phyloP scores from a whole-genome alignment of 1,140 invertebrate species.

The Lordiphosa collinella region DNA sequence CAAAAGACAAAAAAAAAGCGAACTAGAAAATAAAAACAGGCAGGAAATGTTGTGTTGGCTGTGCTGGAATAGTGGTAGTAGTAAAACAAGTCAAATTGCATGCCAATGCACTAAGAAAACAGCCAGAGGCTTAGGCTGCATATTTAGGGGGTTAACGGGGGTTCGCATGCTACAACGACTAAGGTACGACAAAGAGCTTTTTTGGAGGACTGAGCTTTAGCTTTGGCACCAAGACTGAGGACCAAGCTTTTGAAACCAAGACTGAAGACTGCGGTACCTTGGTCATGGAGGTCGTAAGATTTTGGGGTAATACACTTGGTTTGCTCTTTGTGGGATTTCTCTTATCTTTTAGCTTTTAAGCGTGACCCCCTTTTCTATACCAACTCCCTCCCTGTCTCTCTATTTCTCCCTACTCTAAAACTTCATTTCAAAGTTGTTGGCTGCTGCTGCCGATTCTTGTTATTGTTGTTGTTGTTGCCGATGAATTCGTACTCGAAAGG shows the following conservation, averaged over 20 bases:
- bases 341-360: not conserved
- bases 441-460: conserved; percentile 10
- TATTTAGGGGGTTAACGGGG: conserved; percentile 3
- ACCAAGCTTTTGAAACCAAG: no score
- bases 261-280: no score
- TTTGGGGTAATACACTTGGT: not conserved
- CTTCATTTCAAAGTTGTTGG: conserved; percentile 63
- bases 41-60: conserved; percentile 57
- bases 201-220: no score
- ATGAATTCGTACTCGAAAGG: conserved; percentile 79
- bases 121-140: conserved; percentile 28
- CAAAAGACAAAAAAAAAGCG: conserved; percentile 53
- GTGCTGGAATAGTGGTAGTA: conserved; percentile 22
- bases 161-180: no score
- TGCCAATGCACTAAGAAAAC: conserved; percentile 63
- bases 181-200: no score
- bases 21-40: conserved; percentile 33
- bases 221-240: no score
- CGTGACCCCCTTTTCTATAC: not conserved
- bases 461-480: conserved; percentile 48
- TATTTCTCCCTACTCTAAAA: conserved; percentile 12
- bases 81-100: conserved; percentile 74
- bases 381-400: not conserved
- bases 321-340: not conserved
- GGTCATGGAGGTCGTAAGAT: not conserved